Evolutionary conservation across 2,888 invertebrate genomes (phyloP).

Genomic region (Amiota mariae): DNA sequence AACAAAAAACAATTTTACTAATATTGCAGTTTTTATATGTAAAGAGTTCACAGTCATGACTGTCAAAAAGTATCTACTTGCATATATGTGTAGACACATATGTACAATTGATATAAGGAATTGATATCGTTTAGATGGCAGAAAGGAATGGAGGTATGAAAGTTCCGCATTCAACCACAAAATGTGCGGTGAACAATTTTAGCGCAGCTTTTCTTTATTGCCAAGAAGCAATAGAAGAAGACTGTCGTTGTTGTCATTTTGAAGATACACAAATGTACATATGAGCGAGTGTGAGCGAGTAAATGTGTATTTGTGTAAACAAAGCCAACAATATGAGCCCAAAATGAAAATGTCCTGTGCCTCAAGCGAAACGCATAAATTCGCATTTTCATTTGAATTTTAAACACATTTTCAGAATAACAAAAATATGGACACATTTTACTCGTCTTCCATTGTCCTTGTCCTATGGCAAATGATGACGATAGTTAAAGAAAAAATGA

Average conservation of each 20-base stretch:
- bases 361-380: slow-evolving; percentile 55
- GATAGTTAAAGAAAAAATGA: not conserved
- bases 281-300: slow-evolving; percentile 7
- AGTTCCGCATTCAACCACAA: slow-evolving; percentile 16
- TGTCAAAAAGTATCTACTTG: not conserved
- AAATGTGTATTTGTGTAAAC: not conserved
- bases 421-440: not conserved
- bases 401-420: slow-evolving; percentile 56
- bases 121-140: not conserved
- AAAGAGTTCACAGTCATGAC: not conserved
- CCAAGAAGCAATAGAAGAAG: slow-evolving; percentile 15
- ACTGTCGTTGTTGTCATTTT: slow-evolving; percentile 4
- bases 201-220: slow-evolving; percentile 28
- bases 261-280: not conserved
- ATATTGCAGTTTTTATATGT: slow-evolving; percentile 19
- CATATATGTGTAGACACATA: not conserved
- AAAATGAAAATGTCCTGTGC: slow-evolving; percentile 28
- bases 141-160: not conserved
- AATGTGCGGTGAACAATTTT: slow-evolving; percentile 27
- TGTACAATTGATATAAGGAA: not conserved
- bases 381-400: slow-evolving; percentile 68
- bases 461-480: not conserved
- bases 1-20: slow-evolving; percentile 20
- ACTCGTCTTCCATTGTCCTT: too few species aligned
- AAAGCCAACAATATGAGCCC: not conserved